These are phyloP conservation scores for Nyctereutes procyonoides DNA, from an alignment of 2,113 vertebrate species.

Conservation along the genomic window DNA sequence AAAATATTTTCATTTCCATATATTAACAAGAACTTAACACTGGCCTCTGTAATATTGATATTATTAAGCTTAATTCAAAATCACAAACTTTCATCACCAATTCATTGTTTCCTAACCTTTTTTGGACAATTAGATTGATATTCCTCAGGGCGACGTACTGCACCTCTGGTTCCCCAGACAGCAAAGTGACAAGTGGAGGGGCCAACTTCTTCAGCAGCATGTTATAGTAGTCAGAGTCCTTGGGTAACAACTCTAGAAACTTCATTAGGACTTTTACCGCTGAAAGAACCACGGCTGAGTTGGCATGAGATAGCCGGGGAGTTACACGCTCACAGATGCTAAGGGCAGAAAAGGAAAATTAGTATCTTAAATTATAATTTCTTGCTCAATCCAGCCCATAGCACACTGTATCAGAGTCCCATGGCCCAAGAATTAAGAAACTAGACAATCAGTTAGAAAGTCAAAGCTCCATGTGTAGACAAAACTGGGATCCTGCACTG, in stretches of 20 bases:
- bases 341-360: slow-evolving; percentile 44
- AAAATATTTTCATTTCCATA: neutral
- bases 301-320: slow-evolving; percentile 97
- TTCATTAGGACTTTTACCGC: slow-evolving; percentile 99
- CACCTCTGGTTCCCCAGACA: slow-evolving; percentile 98
- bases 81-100: slow-evolving; percentile 48
- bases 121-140: slow-evolving; percentile 99
- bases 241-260: slow-evolving; percentile 97
- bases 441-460: slow-evolving; percentile 58
- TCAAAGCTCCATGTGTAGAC: slow-evolving; percentile 65
- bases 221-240: slow-evolving; percentile 98
- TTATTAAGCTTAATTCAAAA: slow-evolving; percentile 54
- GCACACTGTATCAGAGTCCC: slow-evolving; percentile 4
- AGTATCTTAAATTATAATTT: neutral
- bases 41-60: neutral
- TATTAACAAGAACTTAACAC: neutral
- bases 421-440: slow-evolving; percentile 51
- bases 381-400: neutral
- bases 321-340: slow-evolving; percentile 99
- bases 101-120: slow-evolving; percentile 89
- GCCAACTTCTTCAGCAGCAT: slow-evolving; percentile 98
- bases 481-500: slow-evolving; percentile 47
- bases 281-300: slow-evolving; percentile 98
- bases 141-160: slow-evolving; percentile 99
- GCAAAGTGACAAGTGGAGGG: slow-evolving; percentile 96